These are phyloP conservation scores for Eristalis pertinax DNA, from an alignment of 2,888 invertebrate species.

Conservation along the genomic window DNA sequence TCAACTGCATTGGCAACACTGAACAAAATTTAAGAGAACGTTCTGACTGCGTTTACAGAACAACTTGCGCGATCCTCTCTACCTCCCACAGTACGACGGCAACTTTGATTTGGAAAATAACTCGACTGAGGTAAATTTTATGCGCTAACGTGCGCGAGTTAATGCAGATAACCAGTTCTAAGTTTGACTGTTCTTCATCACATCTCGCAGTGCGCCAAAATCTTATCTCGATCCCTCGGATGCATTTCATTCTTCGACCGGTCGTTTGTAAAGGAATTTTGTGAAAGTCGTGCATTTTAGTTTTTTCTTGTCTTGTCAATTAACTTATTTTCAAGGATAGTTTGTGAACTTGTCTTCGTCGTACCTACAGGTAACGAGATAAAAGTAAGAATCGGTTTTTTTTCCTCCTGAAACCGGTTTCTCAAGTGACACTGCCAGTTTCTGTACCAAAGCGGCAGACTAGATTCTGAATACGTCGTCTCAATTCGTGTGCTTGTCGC, in stretches of 20 bases:
- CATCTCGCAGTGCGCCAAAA: conserved; percentile 28
- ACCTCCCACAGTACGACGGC: conserved; percentile 45
- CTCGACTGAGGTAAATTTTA: conserved; percentile 6
- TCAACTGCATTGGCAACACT: neutral
- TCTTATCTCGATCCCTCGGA: neutral
- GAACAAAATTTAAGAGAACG: conserved; percentile 52
- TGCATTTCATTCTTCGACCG: neutral
- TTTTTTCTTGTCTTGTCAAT: neutral
- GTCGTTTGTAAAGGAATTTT: neutral
- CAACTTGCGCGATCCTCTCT: conserved; percentile 41
- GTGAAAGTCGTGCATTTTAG: neutral
- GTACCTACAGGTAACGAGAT: neutral
- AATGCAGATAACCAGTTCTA: conserved; percentile 34
- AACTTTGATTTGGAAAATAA: conserved; percentile 35
- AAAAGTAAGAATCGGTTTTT: neutral
- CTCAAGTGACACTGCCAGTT: conserved; percentile 44
- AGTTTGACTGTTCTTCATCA: conserved; percentile 7
- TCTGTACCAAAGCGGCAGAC: conserved; percentile 20
- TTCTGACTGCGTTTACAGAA: conserved; percentile 51
- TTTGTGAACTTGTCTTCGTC: neutral
- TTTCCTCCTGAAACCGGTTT: conserved; percentile 50
- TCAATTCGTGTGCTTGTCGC: conserved; percentile 39
- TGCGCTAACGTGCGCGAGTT: neutral
- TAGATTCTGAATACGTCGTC: conserved; percentile 30
- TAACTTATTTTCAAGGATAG: neutral